Conservation (phyloP, 2,113 vertebrate species). For the Otolemur garnettii region DNA sequence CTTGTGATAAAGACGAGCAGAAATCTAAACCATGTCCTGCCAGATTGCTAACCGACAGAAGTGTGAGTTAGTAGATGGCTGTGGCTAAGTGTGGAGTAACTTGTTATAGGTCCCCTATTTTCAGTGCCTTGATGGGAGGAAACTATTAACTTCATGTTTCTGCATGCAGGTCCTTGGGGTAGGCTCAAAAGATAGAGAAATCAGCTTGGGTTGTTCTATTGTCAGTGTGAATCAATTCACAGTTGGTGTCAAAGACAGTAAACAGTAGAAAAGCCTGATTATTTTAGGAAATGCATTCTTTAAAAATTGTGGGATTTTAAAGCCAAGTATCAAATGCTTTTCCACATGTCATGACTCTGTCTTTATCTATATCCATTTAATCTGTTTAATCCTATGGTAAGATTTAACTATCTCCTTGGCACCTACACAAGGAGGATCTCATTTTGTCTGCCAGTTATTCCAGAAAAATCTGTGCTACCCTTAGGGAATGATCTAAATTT, state of each 20-base stretch:
- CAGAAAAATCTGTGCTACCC: slow-evolving; percentile 40
- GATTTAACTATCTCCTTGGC: slow-evolving; percentile 21
- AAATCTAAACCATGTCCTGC: neutral
- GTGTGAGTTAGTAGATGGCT: neutral
- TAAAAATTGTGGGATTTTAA: neutral
- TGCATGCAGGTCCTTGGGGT: neutral
- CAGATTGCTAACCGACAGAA: neutral
- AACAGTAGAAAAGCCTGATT: neutral
- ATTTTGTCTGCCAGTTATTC: slow-evolving; percentile 43
- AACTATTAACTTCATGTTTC: neutral
- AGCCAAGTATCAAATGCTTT: neutral
- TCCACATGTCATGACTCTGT: neutral
- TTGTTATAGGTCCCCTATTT: neutral
- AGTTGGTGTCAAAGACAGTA: slow-evolving; percentile 21
- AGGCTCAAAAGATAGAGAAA: neutral
- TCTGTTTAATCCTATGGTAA: neutral
- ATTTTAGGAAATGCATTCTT: slow-evolving; percentile 28
- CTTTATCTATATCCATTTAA: neutral
- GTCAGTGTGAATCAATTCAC: neutral
- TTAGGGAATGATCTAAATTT: slow-evolving; percentile 60
- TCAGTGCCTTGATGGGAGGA: neutral
- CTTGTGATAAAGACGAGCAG: neutral
- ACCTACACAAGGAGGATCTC: neutral
- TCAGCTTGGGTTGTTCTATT: neutral
- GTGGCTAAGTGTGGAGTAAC: neutral